Conservation (phyloP, 2,888 invertebrate species). For the Cantharis flavilabris region DNA sequence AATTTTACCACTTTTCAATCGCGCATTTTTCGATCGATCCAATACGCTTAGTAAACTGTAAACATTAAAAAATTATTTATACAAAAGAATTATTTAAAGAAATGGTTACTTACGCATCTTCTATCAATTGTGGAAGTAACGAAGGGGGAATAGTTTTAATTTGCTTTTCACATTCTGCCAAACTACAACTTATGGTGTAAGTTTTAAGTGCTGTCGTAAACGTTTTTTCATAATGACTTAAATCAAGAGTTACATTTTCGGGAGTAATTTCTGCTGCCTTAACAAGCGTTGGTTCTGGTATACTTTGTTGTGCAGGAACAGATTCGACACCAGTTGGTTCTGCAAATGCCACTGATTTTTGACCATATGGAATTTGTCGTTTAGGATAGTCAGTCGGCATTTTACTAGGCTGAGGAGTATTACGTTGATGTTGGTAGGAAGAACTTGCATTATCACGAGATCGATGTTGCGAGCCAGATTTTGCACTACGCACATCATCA, state of each 20-base stretch:
- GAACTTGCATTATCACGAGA: constrained; percentile 51
- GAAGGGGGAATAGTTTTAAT: constrained; percentile 43
- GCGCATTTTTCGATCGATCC: constrained; percentile 54
- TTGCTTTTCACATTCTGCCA: constrained; percentile 48
- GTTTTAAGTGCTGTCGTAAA: constrained; percentile 50
- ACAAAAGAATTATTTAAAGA: background rate
- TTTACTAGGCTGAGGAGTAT: constrained; percentile 8
- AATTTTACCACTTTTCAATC: constrained; percentile 58
- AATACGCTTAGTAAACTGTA: constrained; percentile 42
- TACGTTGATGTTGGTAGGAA: constrained; percentile 35
- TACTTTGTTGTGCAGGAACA: background rate
- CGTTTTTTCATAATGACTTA: constrained; percentile 30
- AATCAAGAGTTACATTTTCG: constrained; percentile 17
- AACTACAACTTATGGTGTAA: constrained; percentile 46
- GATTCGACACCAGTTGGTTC: constrained; percentile 7
- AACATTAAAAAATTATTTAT: background rate
- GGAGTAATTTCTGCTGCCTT: background rate
- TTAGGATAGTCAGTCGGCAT: background rate
- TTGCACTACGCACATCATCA: constrained; percentile 58
- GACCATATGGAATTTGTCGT: background rate
- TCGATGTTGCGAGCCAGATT: constrained; percentile 64
- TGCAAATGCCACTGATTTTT: constrained; percentile 12
- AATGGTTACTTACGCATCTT: constrained; percentile 42
- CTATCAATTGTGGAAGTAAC: constrained; percentile 43
- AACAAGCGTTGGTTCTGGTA: constrained; percentile 6